These are phyloP conservation scores for Actinernus sp. DNA, from an alignment of 92 coral and sea anemone species.

Conservation along the genomic window DNA sequence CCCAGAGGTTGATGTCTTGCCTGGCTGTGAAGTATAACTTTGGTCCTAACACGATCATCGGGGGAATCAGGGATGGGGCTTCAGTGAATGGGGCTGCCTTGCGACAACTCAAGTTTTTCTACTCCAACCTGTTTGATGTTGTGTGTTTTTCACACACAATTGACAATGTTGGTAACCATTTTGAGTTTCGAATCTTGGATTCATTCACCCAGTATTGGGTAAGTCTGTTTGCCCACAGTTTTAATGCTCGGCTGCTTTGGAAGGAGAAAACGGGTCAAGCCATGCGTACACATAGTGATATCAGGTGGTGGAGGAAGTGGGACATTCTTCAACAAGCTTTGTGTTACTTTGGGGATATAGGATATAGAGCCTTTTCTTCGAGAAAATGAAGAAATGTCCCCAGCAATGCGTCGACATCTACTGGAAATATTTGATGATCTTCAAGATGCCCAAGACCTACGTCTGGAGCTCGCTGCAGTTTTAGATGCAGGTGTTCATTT, in stretches of 20 bases:
- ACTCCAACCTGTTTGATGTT: constrained; percentile 64
- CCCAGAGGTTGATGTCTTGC: constrained; percentile 73
- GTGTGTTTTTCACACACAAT: too few species aligned
- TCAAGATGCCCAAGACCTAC: too few species aligned
- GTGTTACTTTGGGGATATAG: constrained; percentile 56
- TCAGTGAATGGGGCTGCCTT: constrained; percentile 66
- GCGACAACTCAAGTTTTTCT: constrained; percentile 67
- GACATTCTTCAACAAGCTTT: constrained; percentile 54
- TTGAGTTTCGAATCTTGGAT: constrained; percentile 64
- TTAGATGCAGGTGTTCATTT: constrained; percentile 61
- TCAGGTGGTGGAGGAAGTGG: constrained; percentile 78
- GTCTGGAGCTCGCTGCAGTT: constrained; percentile 65
- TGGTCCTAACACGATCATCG: too few species aligned
- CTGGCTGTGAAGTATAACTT: too few species aligned
- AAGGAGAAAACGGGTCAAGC: constrained; percentile 63
- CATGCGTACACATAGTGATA: constrained; percentile 61
- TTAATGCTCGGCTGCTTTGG: constrained; percentile 72
- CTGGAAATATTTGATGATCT: too few species aligned
- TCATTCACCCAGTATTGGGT: constrained; percentile 46
- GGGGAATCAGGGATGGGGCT: constrained; percentile 61
- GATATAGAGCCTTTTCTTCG: too few species aligned
- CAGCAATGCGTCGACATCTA: too few species aligned
- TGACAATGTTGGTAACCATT: too few species aligned
- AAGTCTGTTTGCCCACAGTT: constrained; percentile 48
- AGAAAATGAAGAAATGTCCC: too few species aligned